A percentile compares a stretch with the other conserved stretches of the same genome.
Conservation (phyloP, 1,140 invertebrate genomes). For the Drosophila navojoa region DNA sequence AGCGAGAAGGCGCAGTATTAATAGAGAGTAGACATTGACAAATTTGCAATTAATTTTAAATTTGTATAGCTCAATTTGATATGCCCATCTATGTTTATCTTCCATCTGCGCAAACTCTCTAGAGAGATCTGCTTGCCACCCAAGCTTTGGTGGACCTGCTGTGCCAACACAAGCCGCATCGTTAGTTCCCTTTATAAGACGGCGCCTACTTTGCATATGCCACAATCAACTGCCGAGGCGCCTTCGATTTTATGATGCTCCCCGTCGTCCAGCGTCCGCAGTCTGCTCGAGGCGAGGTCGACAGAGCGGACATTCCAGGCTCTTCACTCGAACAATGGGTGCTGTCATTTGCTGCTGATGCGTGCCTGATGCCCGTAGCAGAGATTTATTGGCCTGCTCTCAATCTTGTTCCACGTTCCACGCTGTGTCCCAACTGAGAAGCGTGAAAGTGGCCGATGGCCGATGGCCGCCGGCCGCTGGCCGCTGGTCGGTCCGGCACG, state of each 20-base stretch:
- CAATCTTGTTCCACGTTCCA: slow-evolving; percentile 59
- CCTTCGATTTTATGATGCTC: slow-evolving; percentile 50
- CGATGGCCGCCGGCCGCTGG: background rate
- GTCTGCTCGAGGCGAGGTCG: background rate
- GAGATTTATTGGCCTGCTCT: slow-evolving; percentile 74
- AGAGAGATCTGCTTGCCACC: background rate
- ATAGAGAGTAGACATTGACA: too few species aligned
- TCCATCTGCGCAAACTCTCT: background rate
- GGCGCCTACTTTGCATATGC: slow-evolving; percentile 43
- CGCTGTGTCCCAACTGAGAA: slow-evolving; percentile 49
- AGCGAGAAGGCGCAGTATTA: too few species aligned
- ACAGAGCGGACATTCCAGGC: slow-evolving; percentile 1
- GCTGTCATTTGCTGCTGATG: slow-evolving; percentile 66
- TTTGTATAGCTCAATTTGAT: too few species aligned
- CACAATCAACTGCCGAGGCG: slow-evolving; percentile 36
- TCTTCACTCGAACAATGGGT: slow-evolving; percentile 49
- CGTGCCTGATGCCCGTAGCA: slow-evolving; percentile 57
- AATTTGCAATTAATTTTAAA: too few species aligned
- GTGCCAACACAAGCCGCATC: background rate
- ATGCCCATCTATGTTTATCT: too few species aligned
- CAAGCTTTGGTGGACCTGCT: slow-evolving; percentile 13
- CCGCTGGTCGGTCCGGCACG: slow-evolving; percentile 7
- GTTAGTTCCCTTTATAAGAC: background rate
- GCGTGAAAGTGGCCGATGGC: slow-evolving; percentile 65
- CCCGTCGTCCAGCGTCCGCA: background rate